These are phyloP conservation scores for Rachycentron canadum DNA, from an alignment of 2,797 vertebrate genomes.

Conservation along the genomic window DNA sequence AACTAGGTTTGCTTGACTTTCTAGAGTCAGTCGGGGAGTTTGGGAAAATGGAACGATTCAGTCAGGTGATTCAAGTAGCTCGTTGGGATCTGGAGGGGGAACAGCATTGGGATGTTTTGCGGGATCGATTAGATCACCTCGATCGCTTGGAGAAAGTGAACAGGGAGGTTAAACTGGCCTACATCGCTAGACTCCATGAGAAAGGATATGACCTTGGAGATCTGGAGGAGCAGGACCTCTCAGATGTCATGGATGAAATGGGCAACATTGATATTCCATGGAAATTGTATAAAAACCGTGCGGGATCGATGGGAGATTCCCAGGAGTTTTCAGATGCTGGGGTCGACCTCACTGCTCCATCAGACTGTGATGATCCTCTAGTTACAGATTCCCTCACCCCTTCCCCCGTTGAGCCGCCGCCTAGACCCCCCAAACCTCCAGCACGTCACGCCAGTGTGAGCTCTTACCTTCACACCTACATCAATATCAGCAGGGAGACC, in stretches of 20 bases:
- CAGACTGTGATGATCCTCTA: slow-evolving; percentile 84
- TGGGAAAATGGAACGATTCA: slow-evolving; percentile 88
- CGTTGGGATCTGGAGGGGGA: slow-evolving; percentile 86
- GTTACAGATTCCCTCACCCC: slow-evolving; percentile 81
- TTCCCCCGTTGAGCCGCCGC: slow-evolving; percentile 82
- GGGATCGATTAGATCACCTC: slow-evolving; percentile 85
- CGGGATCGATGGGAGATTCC: slow-evolving; percentile 76
- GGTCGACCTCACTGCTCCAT: slow-evolving; percentile 86
- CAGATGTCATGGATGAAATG: slow-evolving; percentile 84
- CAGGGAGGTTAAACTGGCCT: slow-evolving; percentile 82
- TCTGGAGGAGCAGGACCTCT: slow-evolving; percentile 83
- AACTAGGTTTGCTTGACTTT: slow-evolving; percentile 85
- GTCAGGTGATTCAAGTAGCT: slow-evolving; percentile 85
- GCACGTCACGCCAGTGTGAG: slow-evolving; percentile 82
- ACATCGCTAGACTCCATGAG: slow-evolving; percentile 83
- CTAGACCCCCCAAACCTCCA: slow-evolving; percentile 86
- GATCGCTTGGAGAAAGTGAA: slow-evolving; percentile 87
- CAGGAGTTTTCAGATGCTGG: slow-evolving; percentile 89
- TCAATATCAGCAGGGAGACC: slow-evolving; percentile 83
- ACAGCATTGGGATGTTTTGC: slow-evolving; percentile 82
- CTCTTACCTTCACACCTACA: slow-evolving; percentile 85
- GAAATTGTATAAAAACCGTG: slow-evolving; percentile 82
- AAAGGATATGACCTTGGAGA: slow-evolving; percentile 82
- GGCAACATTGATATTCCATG: slow-evolving; percentile 83
- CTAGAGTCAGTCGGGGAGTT: slow-evolving; percentile 87